Evolutionary conservation across 2,113 vertebrate genomes (phyloP).

Genomic region (Megaceryle maxima): DNA sequence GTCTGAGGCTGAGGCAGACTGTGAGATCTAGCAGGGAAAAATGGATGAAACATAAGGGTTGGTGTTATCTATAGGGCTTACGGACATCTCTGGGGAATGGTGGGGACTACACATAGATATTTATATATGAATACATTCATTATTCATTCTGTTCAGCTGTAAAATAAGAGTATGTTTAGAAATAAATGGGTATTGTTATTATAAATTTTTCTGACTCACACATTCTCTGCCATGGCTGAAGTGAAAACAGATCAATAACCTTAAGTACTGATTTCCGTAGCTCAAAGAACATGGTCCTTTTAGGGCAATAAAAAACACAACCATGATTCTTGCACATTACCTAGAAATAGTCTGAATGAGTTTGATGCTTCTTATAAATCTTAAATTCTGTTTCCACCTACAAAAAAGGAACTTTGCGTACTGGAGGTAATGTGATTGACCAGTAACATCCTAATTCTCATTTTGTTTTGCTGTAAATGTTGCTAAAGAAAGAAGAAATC

Average conservation of each 20-base stretch:
- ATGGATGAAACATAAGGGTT: neutral
- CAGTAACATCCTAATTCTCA: neutral
- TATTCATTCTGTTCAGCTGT: neutral
- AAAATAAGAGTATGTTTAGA: neutral
- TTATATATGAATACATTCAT: neutral
- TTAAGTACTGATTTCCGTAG: neutral
- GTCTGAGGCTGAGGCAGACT: neutral
- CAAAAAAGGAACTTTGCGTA: neutral
- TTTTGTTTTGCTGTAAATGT: neutral
- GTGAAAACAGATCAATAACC: slow-evolving; percentile 14
- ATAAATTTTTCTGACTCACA: neutral
- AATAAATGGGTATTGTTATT: neutral
- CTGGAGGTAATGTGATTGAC: neutral
- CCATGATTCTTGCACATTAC: neutral
- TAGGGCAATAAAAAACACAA: neutral
- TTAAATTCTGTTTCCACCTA: neutral
- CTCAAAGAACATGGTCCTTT: neutral
- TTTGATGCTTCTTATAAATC: neutral
- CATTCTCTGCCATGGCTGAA: neutral
- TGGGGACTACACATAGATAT: neutral
- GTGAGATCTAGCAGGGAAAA: neutral
- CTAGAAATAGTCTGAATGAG: neutral
- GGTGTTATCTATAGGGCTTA: neutral
- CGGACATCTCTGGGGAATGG: neutral
- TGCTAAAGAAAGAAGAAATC: neutral